Evolutionary conservation across 2,113 vertebrate genomes (phyloP).

Genomic region (Sceloporus tristichus): DNA sequence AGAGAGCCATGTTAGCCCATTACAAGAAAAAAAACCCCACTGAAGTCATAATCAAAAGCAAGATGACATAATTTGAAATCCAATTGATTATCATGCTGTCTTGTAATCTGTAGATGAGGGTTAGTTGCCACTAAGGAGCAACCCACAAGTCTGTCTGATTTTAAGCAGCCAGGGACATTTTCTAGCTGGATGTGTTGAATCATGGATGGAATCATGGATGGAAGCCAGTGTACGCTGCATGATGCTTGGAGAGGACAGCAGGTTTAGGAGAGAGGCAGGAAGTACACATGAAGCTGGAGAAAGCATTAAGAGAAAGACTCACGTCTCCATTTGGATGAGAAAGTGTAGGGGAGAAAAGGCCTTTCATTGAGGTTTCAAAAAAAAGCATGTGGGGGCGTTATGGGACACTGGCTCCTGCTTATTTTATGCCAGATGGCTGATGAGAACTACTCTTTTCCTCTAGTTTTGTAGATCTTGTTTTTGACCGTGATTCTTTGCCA

Average conservation of each 20-base stretch:
- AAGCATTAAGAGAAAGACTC: neutral
- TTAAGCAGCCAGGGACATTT: neutral
- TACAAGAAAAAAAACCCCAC: too few species aligned
- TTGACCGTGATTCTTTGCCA: neutral
- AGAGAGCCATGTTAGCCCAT: too few species aligned
- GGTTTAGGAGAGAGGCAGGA: neutral
- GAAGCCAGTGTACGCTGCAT: neutral
- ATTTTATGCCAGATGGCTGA: constrained; percentile 26
- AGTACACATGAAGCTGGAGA: neutral
- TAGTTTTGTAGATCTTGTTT: constrained; percentile 4
- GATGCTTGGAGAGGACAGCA: neutral
- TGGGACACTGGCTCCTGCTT: constrained; percentile 15
- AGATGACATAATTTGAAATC: too few species aligned
- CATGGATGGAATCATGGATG: neutral
- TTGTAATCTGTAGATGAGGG: too few species aligned
- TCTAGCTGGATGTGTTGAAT: neutral
- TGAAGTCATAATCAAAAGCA: too few species aligned
- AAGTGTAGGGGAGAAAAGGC: neutral
- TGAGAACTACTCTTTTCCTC: neutral
- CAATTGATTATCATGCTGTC: too few species aligned
- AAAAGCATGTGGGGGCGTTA: constrained; percentile 19
- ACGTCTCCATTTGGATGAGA: neutral
- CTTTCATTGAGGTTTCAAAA: neutral
- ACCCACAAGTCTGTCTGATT: neutral
- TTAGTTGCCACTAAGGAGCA: neutral